Evolutionary conservation across 2,888 invertebrate genomes (phyloP).

Genomic region (Corythucha ciliata): DNA sequence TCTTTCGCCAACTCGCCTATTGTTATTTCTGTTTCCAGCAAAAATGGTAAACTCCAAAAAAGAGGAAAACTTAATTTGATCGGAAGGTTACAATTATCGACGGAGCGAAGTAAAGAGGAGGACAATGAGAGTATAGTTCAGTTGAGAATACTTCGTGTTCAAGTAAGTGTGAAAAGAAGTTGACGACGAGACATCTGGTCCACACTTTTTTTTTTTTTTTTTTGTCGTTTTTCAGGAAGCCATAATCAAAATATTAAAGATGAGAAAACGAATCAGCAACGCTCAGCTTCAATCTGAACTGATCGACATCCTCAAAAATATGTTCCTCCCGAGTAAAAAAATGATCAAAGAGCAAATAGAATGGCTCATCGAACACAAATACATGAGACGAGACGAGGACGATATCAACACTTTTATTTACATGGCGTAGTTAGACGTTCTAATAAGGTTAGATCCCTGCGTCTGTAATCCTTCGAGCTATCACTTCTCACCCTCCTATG

Average conservation of each 20-base stretch:
- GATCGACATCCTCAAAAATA: constrained; percentile 95
- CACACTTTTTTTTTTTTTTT: constrained; percentile 8
- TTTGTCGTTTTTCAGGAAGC: constrained; percentile 70
- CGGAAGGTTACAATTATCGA: constrained; percentile 88
- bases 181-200: too few species aligned
- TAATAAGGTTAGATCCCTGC: too few species aligned
- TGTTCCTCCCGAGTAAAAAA: constrained; percentile 98
- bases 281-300: constrained; percentile 93
- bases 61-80: constrained; percentile 94
- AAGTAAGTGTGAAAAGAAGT: constrained; percentile 45
- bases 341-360: constrained; percentile 99
- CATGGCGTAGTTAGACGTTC: constrained; percentile 62
- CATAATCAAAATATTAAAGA: constrained; percentile 97
- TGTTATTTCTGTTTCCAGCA: constrained; percentile 48
- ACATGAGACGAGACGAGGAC: constrained; percentile 91
- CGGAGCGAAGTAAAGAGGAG: constrained; percentile 90
- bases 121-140: constrained; percentile 98
- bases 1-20: too few species aligned
- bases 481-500: too few species aligned
- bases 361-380: constrained; percentile 98
- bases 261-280: constrained; percentile 89
- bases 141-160: constrained; percentile 79
- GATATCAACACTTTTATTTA: constrained; percentile 98
- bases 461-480: too few species aligned
- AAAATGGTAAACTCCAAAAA: constrained; percentile 89